Evolutionary conservation across 92 coral and sea anemone species (phyloP).

Genomic region (Palythoa caribaeorum): DNA sequence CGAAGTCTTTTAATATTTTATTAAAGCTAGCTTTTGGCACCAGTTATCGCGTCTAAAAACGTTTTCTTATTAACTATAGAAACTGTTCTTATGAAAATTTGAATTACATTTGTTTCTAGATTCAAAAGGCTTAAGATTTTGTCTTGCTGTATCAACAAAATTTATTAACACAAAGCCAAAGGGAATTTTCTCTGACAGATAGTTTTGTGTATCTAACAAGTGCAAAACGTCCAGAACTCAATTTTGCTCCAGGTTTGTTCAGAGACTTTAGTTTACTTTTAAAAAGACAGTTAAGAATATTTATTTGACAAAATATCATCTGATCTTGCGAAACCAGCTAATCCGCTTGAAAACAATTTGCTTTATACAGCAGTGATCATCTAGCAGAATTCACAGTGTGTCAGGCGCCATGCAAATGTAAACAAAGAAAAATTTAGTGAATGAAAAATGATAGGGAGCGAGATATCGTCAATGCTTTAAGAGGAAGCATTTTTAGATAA

Average conservation of each 20-base stretch:
- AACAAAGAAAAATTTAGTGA: slow-evolving; percentile 28
- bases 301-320: not conserved
- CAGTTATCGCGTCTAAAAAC: not conserved
- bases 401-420: slow-evolving; percentile 39
- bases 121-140: slow-evolving; percentile 4
- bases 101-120: not conserved
- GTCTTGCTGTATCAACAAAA: slow-evolving; percentile 34
- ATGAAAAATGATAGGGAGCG: slow-evolving; percentile 34
- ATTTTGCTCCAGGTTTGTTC: not conserved
- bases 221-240: slow-evolving; percentile 9
- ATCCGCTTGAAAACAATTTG: not conserved
- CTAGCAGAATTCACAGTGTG: slow-evolving; percentile 7
- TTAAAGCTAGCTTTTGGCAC: not conserved
- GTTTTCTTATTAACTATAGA: not conserved
- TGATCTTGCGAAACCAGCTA: not conserved
- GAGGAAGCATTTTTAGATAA: slow-evolving; percentile 49
- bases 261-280: not conserved
- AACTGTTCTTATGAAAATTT: not conserved
- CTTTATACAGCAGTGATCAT: not conserved
- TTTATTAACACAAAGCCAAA: not conserved
- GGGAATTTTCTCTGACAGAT: slow-evolving; percentile 20
- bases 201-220: not conserved
- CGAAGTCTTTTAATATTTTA: not conserved
- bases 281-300: not conserved
- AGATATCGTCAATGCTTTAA: slow-evolving; percentile 40